phyloP scores from a whole-genome alignment of 2,797 vertebrate species.

The Artibeus lituratus region DNA sequence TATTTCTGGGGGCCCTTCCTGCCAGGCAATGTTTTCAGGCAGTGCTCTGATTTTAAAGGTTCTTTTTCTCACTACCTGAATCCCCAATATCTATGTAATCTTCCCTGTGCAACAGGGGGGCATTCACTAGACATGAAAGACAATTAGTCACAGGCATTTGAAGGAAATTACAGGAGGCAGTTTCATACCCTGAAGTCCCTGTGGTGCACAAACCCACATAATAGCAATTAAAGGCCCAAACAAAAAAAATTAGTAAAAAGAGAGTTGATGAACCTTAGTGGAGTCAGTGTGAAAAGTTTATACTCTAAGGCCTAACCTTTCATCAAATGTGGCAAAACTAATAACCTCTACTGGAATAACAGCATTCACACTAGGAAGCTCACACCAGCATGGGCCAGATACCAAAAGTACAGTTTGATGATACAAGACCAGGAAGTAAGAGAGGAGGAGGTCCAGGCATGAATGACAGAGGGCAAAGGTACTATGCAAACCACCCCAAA shows the following conservation, averaged over 20 bases:
- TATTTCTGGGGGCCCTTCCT: background rate
- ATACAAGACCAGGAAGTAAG: background rate
- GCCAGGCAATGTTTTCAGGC: background rate
- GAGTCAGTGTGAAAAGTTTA: constrained; percentile 30
- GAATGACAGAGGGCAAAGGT: background rate
- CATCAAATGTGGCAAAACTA: constrained; percentile 42
- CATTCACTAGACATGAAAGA: constrained; percentile 44
- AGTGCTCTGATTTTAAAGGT: background rate
- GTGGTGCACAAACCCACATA: background rate
- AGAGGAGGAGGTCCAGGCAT: background rate
- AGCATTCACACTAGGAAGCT: background rate
- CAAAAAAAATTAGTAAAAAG: constrained; percentile 34
- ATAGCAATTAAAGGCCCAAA: constrained; percentile 46
- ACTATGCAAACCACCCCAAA: background rate
- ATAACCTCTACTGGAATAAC: constrained; percentile 22
- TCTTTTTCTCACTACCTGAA: background rate
- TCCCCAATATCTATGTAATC: background rate
- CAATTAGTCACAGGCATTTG: constrained; percentile 49
- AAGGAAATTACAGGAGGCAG: constrained; percentile 57
- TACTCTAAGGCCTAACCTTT: constrained; percentile 15
- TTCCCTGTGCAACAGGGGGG: constrained; percentile 1
- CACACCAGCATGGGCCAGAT: background rate
- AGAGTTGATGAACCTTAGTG: constrained; percentile 15
- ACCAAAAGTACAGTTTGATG: background rate
- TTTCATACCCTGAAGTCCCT: constrained; percentile 36